Percentiles rank a stretch among this genome's conserved stretches.
phyloP scores from a whole-genome alignment of 2,113 vertebrate genomes.

The Equus przewalskii region DNA sequence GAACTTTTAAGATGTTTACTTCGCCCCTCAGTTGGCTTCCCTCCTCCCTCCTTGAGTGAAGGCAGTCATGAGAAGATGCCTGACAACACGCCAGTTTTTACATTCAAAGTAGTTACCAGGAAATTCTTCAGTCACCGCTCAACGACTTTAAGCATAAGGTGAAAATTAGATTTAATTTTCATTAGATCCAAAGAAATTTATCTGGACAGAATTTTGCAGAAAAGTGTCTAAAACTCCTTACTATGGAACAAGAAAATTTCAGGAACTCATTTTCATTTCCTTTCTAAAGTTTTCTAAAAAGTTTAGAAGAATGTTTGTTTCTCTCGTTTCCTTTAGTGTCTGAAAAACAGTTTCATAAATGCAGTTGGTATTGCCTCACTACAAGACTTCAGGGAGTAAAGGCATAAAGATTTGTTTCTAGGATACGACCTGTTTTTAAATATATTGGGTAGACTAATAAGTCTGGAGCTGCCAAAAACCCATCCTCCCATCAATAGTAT shows the following conservation, averaged over 20 bases:
- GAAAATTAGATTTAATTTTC: neutral
- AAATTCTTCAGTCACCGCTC: neutral
- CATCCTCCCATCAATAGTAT: neutral
- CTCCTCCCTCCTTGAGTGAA: neutral
- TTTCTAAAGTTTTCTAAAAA: constrained; percentile 14
- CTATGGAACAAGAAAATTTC: neutral
- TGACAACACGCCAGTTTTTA: neutral
- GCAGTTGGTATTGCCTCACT: neutral
- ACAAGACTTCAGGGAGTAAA: constrained; percentile 30
- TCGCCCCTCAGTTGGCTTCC: neutral
- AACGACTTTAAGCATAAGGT: neutral
- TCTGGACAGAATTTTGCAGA: neutral
- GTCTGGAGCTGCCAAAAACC: neutral
- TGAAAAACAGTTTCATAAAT: neutral
- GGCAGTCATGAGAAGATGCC: neutral
- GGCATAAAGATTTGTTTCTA: neutral
- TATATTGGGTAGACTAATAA: neutral
- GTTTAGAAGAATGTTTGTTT: neutral
- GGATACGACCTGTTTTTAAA: neutral
- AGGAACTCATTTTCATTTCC: neutral
- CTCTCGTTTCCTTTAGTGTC: neutral
- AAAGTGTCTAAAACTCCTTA: neutral
- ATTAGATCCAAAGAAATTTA: neutral
- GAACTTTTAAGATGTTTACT: neutral
- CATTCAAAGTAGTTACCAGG: neutral